Evolutionary conservation across 1,140 invertebrate genomes (phyloP).

Genomic region (Mizuhopecten yessoensis): DNA sequence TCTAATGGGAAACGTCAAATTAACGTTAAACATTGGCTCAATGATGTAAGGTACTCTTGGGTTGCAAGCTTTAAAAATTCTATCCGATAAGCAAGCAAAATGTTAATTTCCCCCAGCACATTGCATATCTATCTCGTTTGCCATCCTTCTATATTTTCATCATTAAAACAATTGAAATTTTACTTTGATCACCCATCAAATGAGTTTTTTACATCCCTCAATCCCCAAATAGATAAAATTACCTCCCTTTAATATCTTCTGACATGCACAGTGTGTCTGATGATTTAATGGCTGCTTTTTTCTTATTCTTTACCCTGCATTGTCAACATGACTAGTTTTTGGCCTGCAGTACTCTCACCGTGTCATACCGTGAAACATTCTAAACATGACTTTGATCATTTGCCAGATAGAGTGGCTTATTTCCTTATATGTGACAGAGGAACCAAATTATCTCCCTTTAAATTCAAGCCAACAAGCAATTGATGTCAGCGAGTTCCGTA

Average conservation of each 20-base stretch:
- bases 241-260: slow-evolving; percentile 32
- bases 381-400: neutral
- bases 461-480: neutral
- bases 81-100: slow-evolving; percentile 34
- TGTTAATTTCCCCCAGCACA: slow-evolving; percentile 1
- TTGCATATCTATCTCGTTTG: slow-evolving; percentile 21
- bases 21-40: neutral
- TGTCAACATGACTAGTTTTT: neutral
- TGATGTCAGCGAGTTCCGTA: neutral
- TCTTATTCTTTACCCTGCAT: too few relatives aligned
- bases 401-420: neutral
- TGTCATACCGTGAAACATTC: neutral
- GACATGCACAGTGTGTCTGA: neutral
- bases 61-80: slow-evolving; percentile 19
- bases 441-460: slow-evolving; percentile 38
- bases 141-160: slow-evolving; percentile 34
- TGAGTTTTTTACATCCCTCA: neutral
- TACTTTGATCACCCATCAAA: slow-evolving; percentile 7
- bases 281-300: neutral
- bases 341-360: neutral
- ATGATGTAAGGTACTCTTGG: slow-evolving; percentile 26
- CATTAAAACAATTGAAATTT: slow-evolving; percentile 36
- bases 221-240: neutral
- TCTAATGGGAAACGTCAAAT: slow-evolving; percentile 32
- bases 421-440: slow-evolving; percentile 9